A percentile compares a stretch with the other conserved stretches of the same genome.
These are phyloP conservation scores for Ypsolopha scabrella DNA, from an alignment of 2,888 invertebrate species.

Conservation along the genomic window DNA sequence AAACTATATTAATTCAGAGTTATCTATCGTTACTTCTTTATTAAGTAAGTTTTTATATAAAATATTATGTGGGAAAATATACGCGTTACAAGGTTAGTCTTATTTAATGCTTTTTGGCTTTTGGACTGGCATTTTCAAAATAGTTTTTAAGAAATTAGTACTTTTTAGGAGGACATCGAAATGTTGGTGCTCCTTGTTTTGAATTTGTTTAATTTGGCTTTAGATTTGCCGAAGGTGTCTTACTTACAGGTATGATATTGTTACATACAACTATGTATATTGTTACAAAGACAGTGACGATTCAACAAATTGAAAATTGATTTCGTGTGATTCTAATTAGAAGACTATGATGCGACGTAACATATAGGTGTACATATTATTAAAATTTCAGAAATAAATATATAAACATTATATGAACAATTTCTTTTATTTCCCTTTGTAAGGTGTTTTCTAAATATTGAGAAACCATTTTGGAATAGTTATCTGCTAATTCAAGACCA, in stretches of 20 bases:
- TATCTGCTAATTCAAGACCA: background rate
- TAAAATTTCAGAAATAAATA: constrained; percentile 50
- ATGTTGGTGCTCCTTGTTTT: background rate
- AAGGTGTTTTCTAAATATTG: constrained; percentile 11
- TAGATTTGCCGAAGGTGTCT: background rate
- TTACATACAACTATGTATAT: background rate
- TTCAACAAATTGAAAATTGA: background rate
- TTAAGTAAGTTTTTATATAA: constrained; percentile 43
- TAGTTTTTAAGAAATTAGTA: constrained; percentile 44
- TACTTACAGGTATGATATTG: background rate
- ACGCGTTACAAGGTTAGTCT: constrained; percentile 65
- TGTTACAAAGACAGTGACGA: background rate
- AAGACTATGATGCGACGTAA: constrained; percentile 23
- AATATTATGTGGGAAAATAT: constrained; percentile 67
- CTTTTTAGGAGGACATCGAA: constrained; percentile 19
- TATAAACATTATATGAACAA: constrained; percentile 26
- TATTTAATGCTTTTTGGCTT: constrained; percentile 59
- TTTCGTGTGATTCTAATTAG: constrained; percentile 15
- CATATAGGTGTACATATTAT: constrained; percentile 44
- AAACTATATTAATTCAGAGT: background rate
- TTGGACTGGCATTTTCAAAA: constrained; percentile 57
- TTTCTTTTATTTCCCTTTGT: constrained; percentile 9
- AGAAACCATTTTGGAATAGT: too few species aligned
- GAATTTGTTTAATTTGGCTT: background rate
- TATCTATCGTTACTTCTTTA: constrained; percentile 16